Base-by-base conservation (phyloP, 2,113 vertebrate species). In the Corvus hawaiiensis region DNA sequence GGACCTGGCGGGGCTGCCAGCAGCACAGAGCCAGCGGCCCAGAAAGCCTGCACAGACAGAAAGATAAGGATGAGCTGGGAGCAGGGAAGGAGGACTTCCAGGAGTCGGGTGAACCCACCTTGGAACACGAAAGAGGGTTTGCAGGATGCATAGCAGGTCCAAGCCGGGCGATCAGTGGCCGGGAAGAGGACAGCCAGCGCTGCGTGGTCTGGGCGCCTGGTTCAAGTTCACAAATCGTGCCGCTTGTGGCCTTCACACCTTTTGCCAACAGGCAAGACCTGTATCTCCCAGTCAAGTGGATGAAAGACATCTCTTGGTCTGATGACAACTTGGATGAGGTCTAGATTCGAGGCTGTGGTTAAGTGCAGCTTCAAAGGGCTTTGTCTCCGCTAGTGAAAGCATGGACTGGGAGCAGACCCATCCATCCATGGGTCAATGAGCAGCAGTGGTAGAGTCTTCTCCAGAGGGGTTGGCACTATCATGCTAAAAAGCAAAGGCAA, bases 111-210 rank as follows among this genome's bases (percentile, higher is more conserved):
- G 46, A 61, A 33, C n/a, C 24, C 23, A 10, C 20, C 64, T 44
- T 0, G 23, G 55, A 73, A 39, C 0, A 3, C 11, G 3, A 19
- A 13, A 46, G 12, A 16, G 37, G 17, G 30, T 13, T 56, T 1
- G 3, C 26, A 87, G 56, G 67, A 63, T 13, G n/a, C 17, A 5
- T 3, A 75, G 64, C 28, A 26, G 49, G 30, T 21, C 54, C 66
- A 32, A 5, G 4, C 4, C 12, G 14, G 18, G 23, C 0, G 0
- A 16, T 37, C 5, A 2, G 9, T 6, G 59, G 37, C 18, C 0
- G 0, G 30, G 35, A 33, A 51, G 27, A 80, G 35, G 55, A 46
- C 0, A 0, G 4, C 4, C 5, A 19, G 21, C 16, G 3, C 4
- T 28, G 63, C 0, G 2, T 3, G 12, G 27, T 24, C 58, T 27